Evolutionary conservation across 2,888 invertebrate species (phyloP).

Genomic region (Drosophila picticornis): DNA sequence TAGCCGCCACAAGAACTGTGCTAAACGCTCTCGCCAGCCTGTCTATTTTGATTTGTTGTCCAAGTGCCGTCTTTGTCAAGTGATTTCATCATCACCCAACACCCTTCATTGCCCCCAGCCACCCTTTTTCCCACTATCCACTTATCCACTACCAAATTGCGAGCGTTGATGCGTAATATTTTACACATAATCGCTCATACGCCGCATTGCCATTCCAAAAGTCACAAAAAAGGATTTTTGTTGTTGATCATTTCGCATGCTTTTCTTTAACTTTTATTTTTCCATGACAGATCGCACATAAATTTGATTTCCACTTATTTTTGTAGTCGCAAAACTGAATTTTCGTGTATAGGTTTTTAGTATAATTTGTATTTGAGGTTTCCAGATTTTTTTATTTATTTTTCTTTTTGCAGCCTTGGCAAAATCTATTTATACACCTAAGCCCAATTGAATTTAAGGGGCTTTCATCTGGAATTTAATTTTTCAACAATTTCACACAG

Average conservation of each 20-base stretch:
- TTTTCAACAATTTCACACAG: slow-evolving; percentile 34
- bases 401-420: slow-evolving; percentile 48
- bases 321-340: slow-evolving; percentile 30
- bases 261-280: slow-evolving; percentile 58
- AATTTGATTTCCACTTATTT: slow-evolving; percentile 49
- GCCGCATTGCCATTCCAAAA: slow-evolving; percentile 48
- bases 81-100: slow-evolving; percentile 59
- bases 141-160: slow-evolving; percentile 3
- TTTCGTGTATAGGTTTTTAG: slow-evolving; percentile 24
- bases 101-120: slow-evolving; percentile 16
- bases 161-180: slow-evolving; percentile 71
- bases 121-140: slow-evolving; percentile 4
- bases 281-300: slow-evolving; percentile 65
- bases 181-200: slow-evolving; percentile 74
- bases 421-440: slow-evolving; percentile 57
- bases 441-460: slow-evolving; percentile 31
- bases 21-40: slow-evolving; percentile 77
- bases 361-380: slow-evolving; percentile 16
- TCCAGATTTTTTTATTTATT: slow-evolving; percentile 24
- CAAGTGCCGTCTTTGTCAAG: slow-evolving; percentile 71
- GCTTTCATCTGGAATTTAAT: slow-evolving; percentile 38
- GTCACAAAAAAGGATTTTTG: slow-evolving; percentile 13
- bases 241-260: slow-evolving; percentile 20
- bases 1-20: slow-evolving; percentile 77
- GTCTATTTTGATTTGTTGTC: slow-evolving; percentile 80